Base-by-base conservation (phyloP, 2,888 invertebrate genomes). In the Agrilus mali region DNA sequence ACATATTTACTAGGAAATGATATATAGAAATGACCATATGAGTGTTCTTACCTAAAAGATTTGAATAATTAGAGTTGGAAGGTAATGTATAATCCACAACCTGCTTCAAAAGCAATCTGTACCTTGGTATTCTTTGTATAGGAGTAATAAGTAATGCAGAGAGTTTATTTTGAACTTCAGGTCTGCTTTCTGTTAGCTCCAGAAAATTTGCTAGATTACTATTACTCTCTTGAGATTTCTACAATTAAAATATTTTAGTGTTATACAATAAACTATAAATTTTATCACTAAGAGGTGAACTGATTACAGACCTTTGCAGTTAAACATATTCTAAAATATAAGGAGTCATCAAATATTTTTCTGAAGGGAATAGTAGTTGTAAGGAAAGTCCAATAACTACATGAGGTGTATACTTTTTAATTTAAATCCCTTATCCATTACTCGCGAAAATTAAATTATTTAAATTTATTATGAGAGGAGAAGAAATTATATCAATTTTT, bases 61-160 rank as follows among this genome's bases (percentile, higher is more conserved):
- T 56, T 47, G 63, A 63, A 54, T 74, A 77, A 54, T 80, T 77
- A 34, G 67, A 64, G 57, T 80, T 75, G 10, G 69, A 68, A 13
- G 64, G 63, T 35, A 72, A 64, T 1, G 81, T 80, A 50, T 78
- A 73, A 20, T 73, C 67, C 22, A 82, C 55, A 7, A 86, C 72
- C 60, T 85, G 81, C 55, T 78, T 76, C 40, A 86, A 63, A 12
- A 86, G 65, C 36, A 86, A 66, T 55, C 80, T 78, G 60, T 86
- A 86, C 39, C 86, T 72, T 1, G 86, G 86, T 40, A 87, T 74
- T 54, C 86, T 69, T 61, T 87, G 86, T 53, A 87, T 82, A 12
- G 86, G 86, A 3, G 79, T 77, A 50, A 86, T 86, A 50, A 86
- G 68, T 34, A 86, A 66, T 0, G 86, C 77, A 45, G 80, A 77